Evolutionary conservation across 2,113 vertebrate genomes (phyloP), one percentile per base, ranked within the genome.

Genomic region (Ictalurus punctatus): DNA sequence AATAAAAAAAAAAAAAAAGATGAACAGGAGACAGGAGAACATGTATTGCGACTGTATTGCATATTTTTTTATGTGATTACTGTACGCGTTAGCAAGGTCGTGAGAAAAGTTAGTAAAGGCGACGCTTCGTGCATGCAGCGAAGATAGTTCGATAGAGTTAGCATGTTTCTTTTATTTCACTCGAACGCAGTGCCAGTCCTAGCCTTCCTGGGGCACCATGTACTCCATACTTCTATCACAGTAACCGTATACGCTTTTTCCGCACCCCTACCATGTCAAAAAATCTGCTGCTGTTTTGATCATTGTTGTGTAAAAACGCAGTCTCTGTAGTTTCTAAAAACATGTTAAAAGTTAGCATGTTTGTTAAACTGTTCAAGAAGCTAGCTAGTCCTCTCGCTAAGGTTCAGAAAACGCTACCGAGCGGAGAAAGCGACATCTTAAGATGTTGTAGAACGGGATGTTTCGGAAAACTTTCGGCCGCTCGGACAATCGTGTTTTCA

Each of bases 121-220:
- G 37, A 25, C 0, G 23, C 40, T 48, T 23, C n/a, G 40, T 37
- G 54, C 85, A 12, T 44, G 85, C 73, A 12, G 37, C 7, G 85
- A 78, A 86, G 37, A 78, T 78, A 76, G 34, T 27, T 63, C 13
- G 8, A 83, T 44, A 63, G 71, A 86, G 21, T 85, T 30, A 69
- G 48, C 48, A 25, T 34, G 65, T 73, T 73, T 84, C 87, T 89
- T 74, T 84, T 1, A 73, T 83, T 83, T 88, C 80, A 84, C 59
- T 48, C 21, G 83, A 44, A 58, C 73, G 61, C 88, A 56, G 67
- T 58, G 71, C 87, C 82, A 78, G 67, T 73, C 84, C 87, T 13
- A 30, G 82, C 40, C 82, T 78, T 61, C 84, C 67, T 71, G 48
- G 85, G 85, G 85, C 34, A 37, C 56, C 71, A n/a, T 37, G 37